Evolutionary conservation across 1,140 invertebrate species (phyloP).

Genomic region (Notospermus geniculatus): DNA sequence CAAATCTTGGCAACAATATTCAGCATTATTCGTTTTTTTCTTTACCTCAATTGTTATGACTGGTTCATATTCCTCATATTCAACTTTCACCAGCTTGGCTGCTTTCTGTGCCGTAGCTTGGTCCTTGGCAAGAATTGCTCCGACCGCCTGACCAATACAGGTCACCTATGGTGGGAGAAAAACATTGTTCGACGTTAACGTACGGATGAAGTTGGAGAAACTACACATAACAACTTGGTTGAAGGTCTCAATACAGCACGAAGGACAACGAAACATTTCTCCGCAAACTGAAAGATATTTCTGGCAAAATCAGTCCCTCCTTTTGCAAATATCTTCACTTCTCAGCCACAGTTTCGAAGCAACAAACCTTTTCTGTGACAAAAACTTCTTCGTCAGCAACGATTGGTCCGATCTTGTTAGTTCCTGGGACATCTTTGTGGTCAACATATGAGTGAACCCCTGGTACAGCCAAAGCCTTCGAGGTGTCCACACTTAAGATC

Average conservation of each 20-base stretch:
- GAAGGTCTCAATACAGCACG: too few species aligned
- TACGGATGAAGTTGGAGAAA: too few species aligned
- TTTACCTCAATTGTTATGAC: constrained; percentile 76
- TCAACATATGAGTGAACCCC: constrained; percentile 59
- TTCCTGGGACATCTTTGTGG: constrained; percentile 41
- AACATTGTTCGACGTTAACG: too few species aligned
- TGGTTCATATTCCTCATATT: constrained; percentile 60
- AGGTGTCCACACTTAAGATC: constrained; percentile 64
- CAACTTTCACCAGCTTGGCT: constrained; percentile 36
- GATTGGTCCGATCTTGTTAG: constrained; percentile 29
- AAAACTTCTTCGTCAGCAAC: constrained; percentile 36
- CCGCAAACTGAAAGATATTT: too few species aligned
- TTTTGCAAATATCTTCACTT: too few species aligned
- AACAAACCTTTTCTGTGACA: constrained; percentile 38
- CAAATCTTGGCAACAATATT: too few species aligned
- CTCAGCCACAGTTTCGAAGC: too few species aligned
- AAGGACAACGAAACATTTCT: too few species aligned
- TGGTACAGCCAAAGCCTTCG: constrained; percentile 67
- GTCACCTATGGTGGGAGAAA: too few species aligned
- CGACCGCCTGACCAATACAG: constrained; percentile 44
- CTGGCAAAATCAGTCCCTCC: too few species aligned
- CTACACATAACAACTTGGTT: too few species aligned
- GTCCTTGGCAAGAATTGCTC: constrained; percentile 41
- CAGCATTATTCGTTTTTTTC: too few species aligned
- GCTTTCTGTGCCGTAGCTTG: constrained; percentile 43